These are phyloP conservation scores for Ageneiosus marmoratus DNA, from an alignment of 2,113 vertebrate genomes.

Conservation along the genomic window DNA sequence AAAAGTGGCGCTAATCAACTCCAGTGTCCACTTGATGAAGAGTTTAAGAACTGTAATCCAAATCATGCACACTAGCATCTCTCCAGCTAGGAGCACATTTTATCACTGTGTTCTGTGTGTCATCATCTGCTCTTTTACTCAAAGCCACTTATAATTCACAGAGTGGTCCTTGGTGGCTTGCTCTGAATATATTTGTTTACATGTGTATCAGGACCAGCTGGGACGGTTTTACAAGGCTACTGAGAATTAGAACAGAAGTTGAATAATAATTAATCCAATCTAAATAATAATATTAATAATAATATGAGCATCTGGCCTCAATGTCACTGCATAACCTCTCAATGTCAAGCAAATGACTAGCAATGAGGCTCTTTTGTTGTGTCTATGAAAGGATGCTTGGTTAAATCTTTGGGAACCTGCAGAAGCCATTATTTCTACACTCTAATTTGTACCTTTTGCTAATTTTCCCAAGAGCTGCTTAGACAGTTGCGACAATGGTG, in stretches of 20 bases:
- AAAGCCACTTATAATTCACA: slow-evolving; percentile 15
- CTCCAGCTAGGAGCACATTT: neutral
- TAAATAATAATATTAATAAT: neutral
- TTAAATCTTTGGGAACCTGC: neutral
- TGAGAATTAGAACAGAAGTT: neutral
- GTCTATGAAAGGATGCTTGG: neutral
- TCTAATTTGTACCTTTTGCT: neutral
- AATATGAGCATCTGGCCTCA: neutral
- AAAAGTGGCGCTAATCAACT: neutral
- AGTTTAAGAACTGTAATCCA: neutral
- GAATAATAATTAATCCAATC: slow-evolving; percentile 2
- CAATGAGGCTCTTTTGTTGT: too few species aligned
- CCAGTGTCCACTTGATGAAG: neutral
- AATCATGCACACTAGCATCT: neutral
- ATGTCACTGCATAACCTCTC: neutral
- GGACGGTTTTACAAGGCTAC: slow-evolving; percentile 3
- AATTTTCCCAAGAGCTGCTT: neutral
- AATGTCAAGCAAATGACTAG: neutral
- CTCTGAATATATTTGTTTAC: slow-evolving; percentile 30
- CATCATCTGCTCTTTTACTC: neutral
- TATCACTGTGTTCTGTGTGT: neutral
- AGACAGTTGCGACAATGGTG: neutral
- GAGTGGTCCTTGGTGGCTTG: neutral
- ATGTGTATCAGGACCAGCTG: slow-evolving; percentile 15
- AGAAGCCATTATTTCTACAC: neutral